phyloP scores from a whole-genome alignment of 2,888 invertebrate species.

The Leptopilina drosophilae region DNA sequence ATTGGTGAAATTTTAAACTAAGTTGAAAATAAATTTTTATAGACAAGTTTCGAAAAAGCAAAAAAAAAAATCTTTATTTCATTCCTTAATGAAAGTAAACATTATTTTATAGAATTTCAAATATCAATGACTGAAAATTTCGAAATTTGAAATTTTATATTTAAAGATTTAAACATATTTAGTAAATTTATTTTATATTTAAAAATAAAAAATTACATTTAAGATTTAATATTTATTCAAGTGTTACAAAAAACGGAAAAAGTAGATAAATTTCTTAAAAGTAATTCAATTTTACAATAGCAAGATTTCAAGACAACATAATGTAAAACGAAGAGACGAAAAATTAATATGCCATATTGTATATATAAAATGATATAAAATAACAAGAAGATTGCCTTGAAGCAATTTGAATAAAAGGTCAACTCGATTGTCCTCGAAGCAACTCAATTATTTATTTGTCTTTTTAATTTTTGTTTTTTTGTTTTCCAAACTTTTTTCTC shows the following conservation, averaged over 20 bases:
- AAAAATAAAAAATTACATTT: too few species aligned
- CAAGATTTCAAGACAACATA: background rate
- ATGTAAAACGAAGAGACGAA: slow-evolving; percentile 34
- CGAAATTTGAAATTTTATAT: too few species aligned
- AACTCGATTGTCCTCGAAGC: slow-evolving; percentile 60
- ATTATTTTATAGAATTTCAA: too few species aligned
- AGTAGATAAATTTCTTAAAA: background rate
- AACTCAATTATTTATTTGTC: slow-evolving; percentile 4
- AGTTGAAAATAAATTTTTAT: slow-evolving; percentile 17
- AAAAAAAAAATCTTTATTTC: background rate
- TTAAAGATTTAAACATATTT: too few species aligned
- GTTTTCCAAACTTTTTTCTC: background rate
- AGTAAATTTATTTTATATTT: too few species aligned
- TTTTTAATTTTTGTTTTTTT: slow-evolving; percentile 8
- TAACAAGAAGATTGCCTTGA: slow-evolving; percentile 26
- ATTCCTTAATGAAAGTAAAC: background rate
- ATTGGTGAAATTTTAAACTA: slow-evolving; percentile 29
- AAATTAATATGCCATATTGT: slow-evolving; percentile 43
- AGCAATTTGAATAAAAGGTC: slow-evolving; percentile 58
- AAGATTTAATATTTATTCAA: too few species aligned
- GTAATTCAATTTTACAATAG: background rate
- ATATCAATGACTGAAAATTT: too few species aligned
- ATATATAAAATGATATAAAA: background rate
- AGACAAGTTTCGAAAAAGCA: slow-evolving; percentile 5
- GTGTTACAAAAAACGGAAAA: too few species aligned